Evolutionary conservation across 2,113 vertebrate genomes (phyloP).

Genomic region (Nycticryphes semicollaris): DNA sequence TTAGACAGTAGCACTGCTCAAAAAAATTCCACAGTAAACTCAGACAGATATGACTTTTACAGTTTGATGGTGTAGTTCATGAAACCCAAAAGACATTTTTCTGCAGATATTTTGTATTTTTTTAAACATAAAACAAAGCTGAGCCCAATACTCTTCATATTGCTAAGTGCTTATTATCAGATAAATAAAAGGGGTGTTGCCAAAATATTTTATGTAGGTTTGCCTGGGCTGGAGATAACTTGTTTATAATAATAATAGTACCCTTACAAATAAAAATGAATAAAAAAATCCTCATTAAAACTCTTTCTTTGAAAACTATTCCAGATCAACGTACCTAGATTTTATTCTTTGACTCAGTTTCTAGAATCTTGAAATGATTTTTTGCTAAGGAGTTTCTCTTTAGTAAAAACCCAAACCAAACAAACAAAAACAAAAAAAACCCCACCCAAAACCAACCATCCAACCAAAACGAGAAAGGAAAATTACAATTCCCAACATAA

Average conservation of each 20-base stretch:
- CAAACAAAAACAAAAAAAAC: too few relatives aligned
- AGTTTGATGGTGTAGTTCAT: neutral
- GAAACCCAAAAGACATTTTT: slow-evolving; percentile 7
- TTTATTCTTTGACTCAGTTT: neutral
- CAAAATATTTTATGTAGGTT: neutral
- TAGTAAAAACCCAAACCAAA: neutral
- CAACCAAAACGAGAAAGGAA: neutral
- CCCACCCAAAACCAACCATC: too few relatives aligned
- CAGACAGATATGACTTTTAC: slow-evolving; percentile 4
- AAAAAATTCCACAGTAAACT: slow-evolving; percentile 27
- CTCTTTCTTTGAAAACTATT: neutral
- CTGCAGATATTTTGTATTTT: neutral
- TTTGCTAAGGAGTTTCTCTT: neutral
- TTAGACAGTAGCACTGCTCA: slow-evolving; percentile 31
- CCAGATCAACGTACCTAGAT: neutral
- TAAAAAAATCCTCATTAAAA: neutral
- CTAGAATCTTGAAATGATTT: neutral
- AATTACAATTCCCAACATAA: neutral
- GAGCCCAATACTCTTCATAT: neutral
- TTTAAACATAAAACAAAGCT: neutral
- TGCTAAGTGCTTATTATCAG: neutral
- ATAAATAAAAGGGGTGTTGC: neutral
- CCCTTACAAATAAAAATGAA: neutral
- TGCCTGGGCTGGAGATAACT: neutral
- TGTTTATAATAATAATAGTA: neutral